phyloP scores from a whole-genome alignment of 2,797 vertebrate genomes.

The Coregonus sp. region DNA sequence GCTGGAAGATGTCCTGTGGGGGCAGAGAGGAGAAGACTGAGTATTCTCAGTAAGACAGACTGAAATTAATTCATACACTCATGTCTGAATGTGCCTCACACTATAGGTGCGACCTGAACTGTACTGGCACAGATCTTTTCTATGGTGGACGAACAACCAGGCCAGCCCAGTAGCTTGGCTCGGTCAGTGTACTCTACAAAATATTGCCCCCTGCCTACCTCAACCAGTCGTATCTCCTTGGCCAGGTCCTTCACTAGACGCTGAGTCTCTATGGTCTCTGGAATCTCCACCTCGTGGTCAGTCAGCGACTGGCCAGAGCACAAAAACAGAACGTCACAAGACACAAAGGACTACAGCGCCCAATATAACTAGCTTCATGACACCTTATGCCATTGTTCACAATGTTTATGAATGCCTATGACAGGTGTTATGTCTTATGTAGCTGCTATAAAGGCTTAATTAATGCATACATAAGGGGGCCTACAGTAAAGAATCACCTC shows the following conservation, averaged over 20 bases:
- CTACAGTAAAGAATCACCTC: slow-evolving; percentile 77
- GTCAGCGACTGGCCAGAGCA: slow-evolving; percentile 75
- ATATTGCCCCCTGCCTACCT: slow-evolving; percentile 78
- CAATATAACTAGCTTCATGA: background rate
- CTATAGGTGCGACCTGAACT: background rate
- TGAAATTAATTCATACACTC: no score
- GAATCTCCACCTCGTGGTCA: slow-evolving; percentile 91
- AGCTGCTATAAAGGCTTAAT: slow-evolving; percentile 20
- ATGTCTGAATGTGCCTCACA: background rate
- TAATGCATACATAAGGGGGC: slow-evolving; percentile 67
- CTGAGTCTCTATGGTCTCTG: slow-evolving; percentile 87
- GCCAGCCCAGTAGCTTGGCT: background rate
- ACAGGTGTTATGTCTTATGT: slow-evolving; percentile 26
- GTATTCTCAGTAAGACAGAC: background rate
- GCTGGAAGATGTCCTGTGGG: slow-evolving; percentile 88
- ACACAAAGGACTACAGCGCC: slow-evolving; percentile 15
- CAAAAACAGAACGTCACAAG: background rate
- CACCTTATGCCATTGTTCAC: slow-evolving; percentile 42
- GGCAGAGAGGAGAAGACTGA: slow-evolving; percentile 10
- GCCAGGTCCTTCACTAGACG: slow-evolving; percentile 90
- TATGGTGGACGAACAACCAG: background rate
- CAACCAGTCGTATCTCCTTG: slow-evolving; percentile 90
- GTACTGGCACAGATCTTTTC: background rate
- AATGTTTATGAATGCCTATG: slow-evolving; percentile 10
- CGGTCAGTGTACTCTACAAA: slow-evolving; percentile 45